phyloP scores from a whole-genome alignment of 2,888 invertebrate genomes.

The Amorpha juglandis region DNA sequence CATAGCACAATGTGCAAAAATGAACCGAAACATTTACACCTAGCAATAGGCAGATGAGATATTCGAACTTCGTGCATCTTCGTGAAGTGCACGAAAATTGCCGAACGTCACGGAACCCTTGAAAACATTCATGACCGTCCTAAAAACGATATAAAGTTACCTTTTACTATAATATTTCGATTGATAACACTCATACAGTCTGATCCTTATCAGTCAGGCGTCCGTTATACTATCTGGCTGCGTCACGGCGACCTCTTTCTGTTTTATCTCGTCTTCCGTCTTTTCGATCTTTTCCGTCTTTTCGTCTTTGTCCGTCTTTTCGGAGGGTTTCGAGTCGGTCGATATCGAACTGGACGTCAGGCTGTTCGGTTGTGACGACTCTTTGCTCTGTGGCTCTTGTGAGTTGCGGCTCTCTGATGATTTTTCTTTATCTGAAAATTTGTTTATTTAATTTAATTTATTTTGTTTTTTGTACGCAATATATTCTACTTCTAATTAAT shows the following conservation, averaged over 20 bases:
- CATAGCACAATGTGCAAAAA: too few relatives aligned
- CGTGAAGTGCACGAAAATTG: neutral
- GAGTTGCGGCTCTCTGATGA: constrained; percentile 62
- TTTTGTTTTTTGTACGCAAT: neutral
- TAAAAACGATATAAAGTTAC: constrained; percentile 40
- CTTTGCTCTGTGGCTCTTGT: constrained; percentile 72
- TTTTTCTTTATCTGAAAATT: constrained; percentile 67
- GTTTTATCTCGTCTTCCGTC: constrained; percentile 46
- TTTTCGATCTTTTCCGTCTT: constrained; percentile 47
- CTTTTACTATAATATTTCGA: constrained; percentile 57
- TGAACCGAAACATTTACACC: too few relatives aligned
- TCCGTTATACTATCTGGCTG: constrained; percentile 59
- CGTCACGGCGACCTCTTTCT: constrained; percentile 34
- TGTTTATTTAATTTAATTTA: neutral
- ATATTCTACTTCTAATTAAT: neutral
- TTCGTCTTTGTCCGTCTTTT: constrained; percentile 49
- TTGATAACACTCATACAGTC: constrained; percentile 56
- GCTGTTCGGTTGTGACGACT: constrained; percentile 74
- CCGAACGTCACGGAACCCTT: neutral
- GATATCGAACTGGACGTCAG: constrained; percentile 75
- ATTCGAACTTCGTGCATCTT: too few relatives aligned
- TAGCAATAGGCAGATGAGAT: too few relatives aligned
- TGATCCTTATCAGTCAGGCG: constrained; percentile 70
- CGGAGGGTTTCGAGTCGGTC: constrained; percentile 72
- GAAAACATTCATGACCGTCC: constrained; percentile 33